Base-by-base conservation (phyloP, 1,140 invertebrate genomes). In the Idris sp. region DNA sequence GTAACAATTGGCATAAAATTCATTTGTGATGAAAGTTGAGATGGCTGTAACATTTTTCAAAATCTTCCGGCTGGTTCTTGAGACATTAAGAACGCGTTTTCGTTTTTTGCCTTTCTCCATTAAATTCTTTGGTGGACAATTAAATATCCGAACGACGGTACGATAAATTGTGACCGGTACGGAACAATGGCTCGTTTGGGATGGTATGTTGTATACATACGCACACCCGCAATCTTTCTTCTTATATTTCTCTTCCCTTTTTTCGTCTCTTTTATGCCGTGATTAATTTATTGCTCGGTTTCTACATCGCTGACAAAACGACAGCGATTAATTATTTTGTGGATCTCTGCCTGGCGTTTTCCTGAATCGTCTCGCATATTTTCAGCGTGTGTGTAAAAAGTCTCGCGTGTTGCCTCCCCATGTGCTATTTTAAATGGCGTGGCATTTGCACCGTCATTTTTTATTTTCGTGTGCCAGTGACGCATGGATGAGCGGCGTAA, bases 211-310 rank as follows among this genome's bases (percentile, higher is more conserved):
- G 58, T 67, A 56, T 62, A 67, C 56, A 62, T 46, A 71, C 62
- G 56, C 61, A 51, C 53, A 26, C 33, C 40, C 43, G 56, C 54
- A 67, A 64, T 56, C 56, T 31, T 49, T 56, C 61, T 68, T 62
- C 56, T 71, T 53, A 49, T 41, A 31, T 44, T 65, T 62, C 61
- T 64, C 65, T 69, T n/a, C n/a, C n/a, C 64, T 44, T 54, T 53
- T 56, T 53, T 54, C 33, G 16, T 76, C 69, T 72, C 61, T 74
- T 54, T 59, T 53, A 28, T 43, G 11, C 35, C n/a, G 54, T 76
- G 74, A 76, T 76, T 76, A 76, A 76, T 76, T 72, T 72, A 76
- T 76, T 65, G 56, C 74, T 68, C 49, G 49, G 74, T 68, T 71
- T 72, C 67, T 51, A 68, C 74, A 72, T 62, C 49, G 67, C 61